Conservation (phyloP, 1,140 invertebrate genomes). For the Drosophila nikananu region DNA sequence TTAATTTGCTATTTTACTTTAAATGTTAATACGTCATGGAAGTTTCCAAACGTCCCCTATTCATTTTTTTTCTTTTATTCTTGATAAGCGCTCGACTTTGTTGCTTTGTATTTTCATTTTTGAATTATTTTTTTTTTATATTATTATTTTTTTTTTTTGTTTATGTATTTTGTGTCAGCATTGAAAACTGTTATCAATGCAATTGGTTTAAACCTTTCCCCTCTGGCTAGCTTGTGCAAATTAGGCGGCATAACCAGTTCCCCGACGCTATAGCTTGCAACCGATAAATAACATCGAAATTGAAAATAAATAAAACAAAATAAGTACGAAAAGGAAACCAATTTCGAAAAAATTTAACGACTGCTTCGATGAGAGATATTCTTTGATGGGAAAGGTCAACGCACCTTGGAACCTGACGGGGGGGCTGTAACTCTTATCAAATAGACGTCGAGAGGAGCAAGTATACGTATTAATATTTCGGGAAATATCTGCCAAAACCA, state of each 20-base stretch:
- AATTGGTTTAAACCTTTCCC: background rate
- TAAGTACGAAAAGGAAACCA: background rate
- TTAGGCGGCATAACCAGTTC: conserved; percentile 19
- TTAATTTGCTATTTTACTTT: background rate
- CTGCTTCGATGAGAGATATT: background rate
- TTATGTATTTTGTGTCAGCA: background rate
- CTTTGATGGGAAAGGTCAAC: conserved; percentile 15
- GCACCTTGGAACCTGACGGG: background rate
- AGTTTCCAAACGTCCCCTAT: background rate
- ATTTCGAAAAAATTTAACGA: background rate
- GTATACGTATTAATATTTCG: background rate
- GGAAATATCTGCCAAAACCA: conserved; percentile 21
- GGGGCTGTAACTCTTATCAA: conserved; percentile 18
- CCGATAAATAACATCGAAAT: conserved; percentile 18
- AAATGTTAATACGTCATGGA: conserved; percentile 4
- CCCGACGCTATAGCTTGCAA: background rate
- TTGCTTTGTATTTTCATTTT: background rate
- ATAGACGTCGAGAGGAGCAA: background rate
- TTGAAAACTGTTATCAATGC: conserved; percentile 17
- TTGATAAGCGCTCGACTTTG: conserved; percentile 12
- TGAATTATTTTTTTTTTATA: background rate
- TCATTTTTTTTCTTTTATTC: background rate
- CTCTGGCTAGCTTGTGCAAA: background rate
- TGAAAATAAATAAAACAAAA: background rate
- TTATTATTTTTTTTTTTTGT: background rate